phyloP scores from a whole-genome alignment of 2,888 invertebrate genomes.

The Drosophila lutescens region DNA sequence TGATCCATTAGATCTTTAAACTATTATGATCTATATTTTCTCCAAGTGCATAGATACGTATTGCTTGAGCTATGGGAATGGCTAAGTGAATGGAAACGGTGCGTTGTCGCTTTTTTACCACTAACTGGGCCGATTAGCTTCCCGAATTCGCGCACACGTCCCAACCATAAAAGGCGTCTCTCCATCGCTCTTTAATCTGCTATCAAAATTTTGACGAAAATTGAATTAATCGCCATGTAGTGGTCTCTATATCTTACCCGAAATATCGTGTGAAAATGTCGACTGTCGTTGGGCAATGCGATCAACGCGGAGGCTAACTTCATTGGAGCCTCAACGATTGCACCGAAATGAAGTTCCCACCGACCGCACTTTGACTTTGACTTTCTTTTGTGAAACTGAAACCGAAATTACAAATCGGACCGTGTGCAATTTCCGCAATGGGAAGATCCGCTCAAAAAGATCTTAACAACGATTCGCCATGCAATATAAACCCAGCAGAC shows the following conservation, averaged over 20 bases:
- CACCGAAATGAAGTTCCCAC: conserved; percentile 54
- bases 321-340: conserved; percentile 17
- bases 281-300: conserved; percentile 17
- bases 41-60: background rate
- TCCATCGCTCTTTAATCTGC: conserved; percentile 45
- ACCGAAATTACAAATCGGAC: conserved; percentile 51
- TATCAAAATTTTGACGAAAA: conserved; percentile 70
- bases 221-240: conserved; percentile 61
- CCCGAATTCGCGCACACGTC: conserved; percentile 80
- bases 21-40: too few relatives aligned
- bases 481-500: conserved; percentile 55
- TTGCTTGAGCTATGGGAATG: conserved; percentile 46
- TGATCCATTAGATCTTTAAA: too few relatives aligned
- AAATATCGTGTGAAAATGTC: conserved; percentile 74
- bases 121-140: conserved; percentile 71
- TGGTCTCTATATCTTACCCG: conserved; percentile 57
- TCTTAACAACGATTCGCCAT: conserved; percentile 60
- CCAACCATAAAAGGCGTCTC: conserved; percentile 69
- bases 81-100: conserved; percentile 34
- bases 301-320: conserved; percentile 17
- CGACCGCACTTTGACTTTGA: conserved; percentile 28
- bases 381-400: conserved; percentile 62
- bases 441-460: conserved; percentile 37
- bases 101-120: conserved; percentile 19
- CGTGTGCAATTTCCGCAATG: conserved; percentile 63